Conservation (phyloP, 1,140 invertebrate species). For the Saccostrea cuccullata region DNA sequence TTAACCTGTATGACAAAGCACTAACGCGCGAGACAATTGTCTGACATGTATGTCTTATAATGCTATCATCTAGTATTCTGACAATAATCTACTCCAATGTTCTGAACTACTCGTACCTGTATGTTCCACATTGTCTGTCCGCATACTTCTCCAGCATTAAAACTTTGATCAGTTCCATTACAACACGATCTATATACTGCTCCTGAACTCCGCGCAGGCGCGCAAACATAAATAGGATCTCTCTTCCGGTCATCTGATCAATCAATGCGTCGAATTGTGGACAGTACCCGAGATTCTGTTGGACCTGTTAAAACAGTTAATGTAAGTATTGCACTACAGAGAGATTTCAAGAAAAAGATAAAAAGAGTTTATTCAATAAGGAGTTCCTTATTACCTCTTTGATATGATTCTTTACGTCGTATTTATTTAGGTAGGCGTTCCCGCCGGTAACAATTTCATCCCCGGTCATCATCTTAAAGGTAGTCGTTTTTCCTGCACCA, state of each 20-base stretch:
- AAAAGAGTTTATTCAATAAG: too few relatives aligned
- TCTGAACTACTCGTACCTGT: slow-evolving; percentile 63
- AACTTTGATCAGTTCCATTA: slow-evolving; percentile 71
- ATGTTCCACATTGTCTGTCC: slow-evolving; percentile 67
- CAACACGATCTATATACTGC: slow-evolving; percentile 74
- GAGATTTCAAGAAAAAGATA: too few relatives aligned
- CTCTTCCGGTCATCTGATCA: slow-evolving; percentile 79
- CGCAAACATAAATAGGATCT: slow-evolving; percentile 88
- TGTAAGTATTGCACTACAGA: neutral
- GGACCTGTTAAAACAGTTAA: slow-evolving; percentile 62
- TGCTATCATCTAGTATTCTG: too few relatives aligned
- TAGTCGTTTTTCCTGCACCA: slow-evolving; percentile 94
- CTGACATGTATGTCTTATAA: too few relatives aligned
- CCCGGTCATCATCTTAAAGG: slow-evolving; percentile 90
- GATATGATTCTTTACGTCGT: slow-evolving; percentile 69
- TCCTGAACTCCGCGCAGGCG: slow-evolving; percentile 83
- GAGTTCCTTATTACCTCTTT: slow-evolving; percentile 49
- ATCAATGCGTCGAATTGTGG: slow-evolving; percentile 81
- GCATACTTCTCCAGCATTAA: slow-evolving; percentile 71
- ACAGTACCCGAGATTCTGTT: slow-evolving; percentile 79
- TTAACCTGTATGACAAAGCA: too few relatives aligned
- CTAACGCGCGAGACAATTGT: too few relatives aligned
- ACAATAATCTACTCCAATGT: neutral
- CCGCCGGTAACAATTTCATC: slow-evolving; percentile 75
- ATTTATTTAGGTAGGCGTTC: slow-evolving; percentile 71